Evolutionary conservation across 2,888 invertebrate genomes (phyloP).

Genomic region (Trissolcus japonicus): DNA sequence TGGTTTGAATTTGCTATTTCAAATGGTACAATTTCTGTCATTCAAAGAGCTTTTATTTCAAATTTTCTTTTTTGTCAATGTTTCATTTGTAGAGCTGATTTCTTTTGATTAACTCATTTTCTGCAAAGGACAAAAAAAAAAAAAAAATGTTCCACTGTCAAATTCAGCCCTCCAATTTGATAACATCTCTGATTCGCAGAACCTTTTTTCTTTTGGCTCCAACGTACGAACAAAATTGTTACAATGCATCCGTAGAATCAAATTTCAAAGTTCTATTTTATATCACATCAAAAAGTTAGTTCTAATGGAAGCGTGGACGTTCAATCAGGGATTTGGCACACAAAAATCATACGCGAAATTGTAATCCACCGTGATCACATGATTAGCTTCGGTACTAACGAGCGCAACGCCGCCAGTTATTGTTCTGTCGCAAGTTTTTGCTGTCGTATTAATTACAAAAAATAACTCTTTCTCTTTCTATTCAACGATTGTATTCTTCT

Average conservation of each 20-base stretch:
- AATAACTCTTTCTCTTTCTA: slow-evolving; percentile 16
- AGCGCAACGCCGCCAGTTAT: slow-evolving; percentile 13
- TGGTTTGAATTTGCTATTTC: no score
- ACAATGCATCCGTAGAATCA: background rate
- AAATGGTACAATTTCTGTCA: no score
- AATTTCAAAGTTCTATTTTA: slow-evolving; percentile 3
- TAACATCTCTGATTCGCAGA: no score
- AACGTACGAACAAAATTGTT: slow-evolving; percentile 1
- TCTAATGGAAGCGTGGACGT: slow-evolving; percentile 21
- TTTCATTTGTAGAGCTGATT: no score
- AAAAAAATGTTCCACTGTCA: no score
- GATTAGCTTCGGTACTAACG: slow-evolving; percentile 19
- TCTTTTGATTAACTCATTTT: no score
- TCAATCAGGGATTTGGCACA: slow-evolving; percentile 29
- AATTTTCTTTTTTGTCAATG: no score
- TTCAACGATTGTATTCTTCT: slow-evolving; percentile 32
- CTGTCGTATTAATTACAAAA: slow-evolving; percentile 29
- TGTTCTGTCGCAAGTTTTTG: slow-evolving; percentile 32
- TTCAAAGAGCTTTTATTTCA: no score
- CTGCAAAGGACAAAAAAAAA: no score
- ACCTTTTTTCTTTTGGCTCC: no score
- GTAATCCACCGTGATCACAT: slow-evolving; percentile 16
- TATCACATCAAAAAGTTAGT: slow-evolving; percentile 17
- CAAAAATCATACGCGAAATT: slow-evolving; percentile 15
- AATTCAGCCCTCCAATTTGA: no score